phyloP scores from a whole-genome alignment of 2,113 vertebrate genomes.

The Solea senegalensis region DNA sequence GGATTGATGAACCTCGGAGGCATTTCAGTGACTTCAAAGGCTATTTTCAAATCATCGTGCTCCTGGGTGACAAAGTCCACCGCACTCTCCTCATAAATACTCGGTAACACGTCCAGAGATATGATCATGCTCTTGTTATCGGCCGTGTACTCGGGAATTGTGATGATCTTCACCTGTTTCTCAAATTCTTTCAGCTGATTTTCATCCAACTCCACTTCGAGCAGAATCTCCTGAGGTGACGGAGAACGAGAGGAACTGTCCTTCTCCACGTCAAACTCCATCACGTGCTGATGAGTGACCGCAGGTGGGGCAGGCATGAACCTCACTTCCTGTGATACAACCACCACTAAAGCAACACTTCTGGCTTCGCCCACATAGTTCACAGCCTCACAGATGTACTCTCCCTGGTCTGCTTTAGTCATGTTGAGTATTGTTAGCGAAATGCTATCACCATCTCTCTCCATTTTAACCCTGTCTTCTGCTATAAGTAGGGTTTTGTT shows the following conservation, averaged over 20 bases:
- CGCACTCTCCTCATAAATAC: slow-evolving; percentile 85
- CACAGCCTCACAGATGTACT: slow-evolving; percentile 93
- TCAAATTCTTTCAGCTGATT: slow-evolving; percentile 96
- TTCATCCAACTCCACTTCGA: slow-evolving; percentile 97
- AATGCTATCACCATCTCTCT: slow-evolving; percentile 86
- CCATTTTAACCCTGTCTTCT: slow-evolving; percentile 82
- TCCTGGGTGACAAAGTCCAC: slow-evolving; percentile 81
- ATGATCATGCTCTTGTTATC: slow-evolving; percentile 98
- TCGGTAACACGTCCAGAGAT: slow-evolving; percentile 93
- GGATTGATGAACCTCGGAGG: slow-evolving; percentile 93
- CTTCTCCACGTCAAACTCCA: slow-evolving; percentile 94
- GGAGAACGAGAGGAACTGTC: slow-evolving; percentile 90
- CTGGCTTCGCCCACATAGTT: slow-evolving; percentile 95
- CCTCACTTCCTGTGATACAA: slow-evolving; percentile 85
- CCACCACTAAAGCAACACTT: slow-evolving; percentile 86
- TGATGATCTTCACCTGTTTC: slow-evolving; percentile 97
- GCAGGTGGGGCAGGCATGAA: slow-evolving; percentile 88
- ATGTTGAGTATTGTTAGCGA: slow-evolving; percentile 84
- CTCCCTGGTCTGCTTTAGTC: slow-evolving; percentile 86
- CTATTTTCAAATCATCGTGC: slow-evolving; percentile 89
- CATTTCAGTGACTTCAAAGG: slow-evolving; percentile 95
- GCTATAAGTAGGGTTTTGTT: slow-evolving; percentile 87
- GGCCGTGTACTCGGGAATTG: slow-evolving; percentile 91
- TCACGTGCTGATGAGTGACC: slow-evolving; percentile 96
- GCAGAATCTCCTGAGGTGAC: slow-evolving; percentile 96